Evolutionary conservation across 1,140 invertebrate species (phyloP).

Genomic region (Oryzaephilus surinamensis): DNA sequence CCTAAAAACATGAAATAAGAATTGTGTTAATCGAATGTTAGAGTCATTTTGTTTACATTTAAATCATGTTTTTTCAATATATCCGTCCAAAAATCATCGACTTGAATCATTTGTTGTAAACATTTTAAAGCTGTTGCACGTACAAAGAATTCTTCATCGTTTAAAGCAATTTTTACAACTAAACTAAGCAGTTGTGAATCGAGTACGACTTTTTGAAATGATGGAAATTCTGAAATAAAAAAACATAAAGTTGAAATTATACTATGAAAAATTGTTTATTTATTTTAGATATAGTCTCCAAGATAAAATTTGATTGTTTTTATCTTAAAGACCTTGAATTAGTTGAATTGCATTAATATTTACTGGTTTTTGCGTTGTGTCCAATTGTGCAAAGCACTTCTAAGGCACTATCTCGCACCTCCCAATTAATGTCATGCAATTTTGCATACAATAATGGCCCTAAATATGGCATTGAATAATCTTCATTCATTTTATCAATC

Average conservation of each 20-base stretch:
- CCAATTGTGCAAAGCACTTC: slow-evolving; percentile 58
- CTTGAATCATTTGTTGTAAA: slow-evolving; percentile 50
- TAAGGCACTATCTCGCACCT: slow-evolving; percentile 59
- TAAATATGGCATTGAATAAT: slow-evolving; percentile 50
- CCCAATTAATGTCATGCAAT: slow-evolving; percentile 59
- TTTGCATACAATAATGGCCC: slow-evolving; percentile 54
- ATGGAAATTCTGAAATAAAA: slow-evolving; percentile 56
- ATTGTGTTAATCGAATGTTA: slow-evolving; percentile 1
- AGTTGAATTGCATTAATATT: slow-evolving; percentile 22
- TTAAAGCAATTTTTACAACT: slow-evolving; percentile 49
- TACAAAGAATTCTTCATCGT: slow-evolving; percentile 61
- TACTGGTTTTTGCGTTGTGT: slow-evolving; percentile 56
- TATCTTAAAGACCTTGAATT: too few species aligned
- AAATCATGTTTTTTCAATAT: slow-evolving; percentile 48
- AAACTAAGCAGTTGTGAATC: slow-evolving; percentile 52
- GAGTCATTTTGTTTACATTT: slow-evolving; percentile 40
- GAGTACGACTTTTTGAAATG: slow-evolving; percentile 60
- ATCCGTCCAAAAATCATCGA: slow-evolving; percentile 53
- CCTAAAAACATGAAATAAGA: slow-evolving; percentile 39
- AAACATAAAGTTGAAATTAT: not conserved
- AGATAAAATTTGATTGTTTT: too few species aligned
- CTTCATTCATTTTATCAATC: slow-evolving; percentile 47
- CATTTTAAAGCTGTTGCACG: slow-evolving; percentile 60
- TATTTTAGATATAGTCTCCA: not conserved
- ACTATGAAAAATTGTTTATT: not conserved